Conservation (phyloP, 2,888 invertebrate genomes). For the Aspidapion aeneum region DNA sequence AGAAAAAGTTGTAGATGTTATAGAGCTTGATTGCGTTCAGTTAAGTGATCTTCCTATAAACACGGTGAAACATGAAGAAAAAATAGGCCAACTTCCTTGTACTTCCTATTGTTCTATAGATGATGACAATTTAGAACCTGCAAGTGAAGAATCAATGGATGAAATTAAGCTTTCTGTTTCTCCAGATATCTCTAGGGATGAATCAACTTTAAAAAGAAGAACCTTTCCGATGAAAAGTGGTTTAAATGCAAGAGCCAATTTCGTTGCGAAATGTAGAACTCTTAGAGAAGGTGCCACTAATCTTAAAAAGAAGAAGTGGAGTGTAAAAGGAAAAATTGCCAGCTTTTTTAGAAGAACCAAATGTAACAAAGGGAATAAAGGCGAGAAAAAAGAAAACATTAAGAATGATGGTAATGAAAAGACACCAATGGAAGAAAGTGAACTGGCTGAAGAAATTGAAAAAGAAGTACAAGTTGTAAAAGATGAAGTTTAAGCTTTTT, state of each 20-base stretch:
- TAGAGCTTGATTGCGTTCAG: conserved; percentile 28
- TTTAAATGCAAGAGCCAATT: conserved; percentile 25
- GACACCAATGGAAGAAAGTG: conserved; percentile 13
- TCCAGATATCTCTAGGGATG: conserved; percentile 10
- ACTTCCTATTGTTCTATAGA: neutral
- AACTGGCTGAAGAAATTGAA: neutral
- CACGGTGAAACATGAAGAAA: neutral
- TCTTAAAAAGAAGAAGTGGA: conserved; percentile 37
- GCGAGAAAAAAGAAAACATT: conserved; percentile 1
- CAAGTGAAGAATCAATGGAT: conserved; percentile 25
- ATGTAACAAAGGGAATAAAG: conserved; percentile 21
- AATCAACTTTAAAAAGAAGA: conserved; percentile 14
- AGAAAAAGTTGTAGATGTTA: conserved; percentile 25
- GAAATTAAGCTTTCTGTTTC: conserved; percentile 23
- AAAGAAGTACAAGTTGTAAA: too few species aligned
- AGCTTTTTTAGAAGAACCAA: conserved; percentile 34
- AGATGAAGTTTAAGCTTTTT: too few species aligned
- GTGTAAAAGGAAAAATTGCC: conserved; percentile 33
- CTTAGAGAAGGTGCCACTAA: conserved; percentile 27
- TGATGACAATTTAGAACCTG: conserved; percentile 16
- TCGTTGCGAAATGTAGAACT: conserved; percentile 29
- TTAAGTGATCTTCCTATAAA: conserved; percentile 17
- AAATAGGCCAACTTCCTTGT: neutral
- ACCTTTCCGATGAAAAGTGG: conserved; percentile 28
- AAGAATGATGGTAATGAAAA: conserved; percentile 19